Evolutionary conservation across 2,113 vertebrate genomes (phyloP).

Genomic region (Cranoglanis bouderius): DNA sequence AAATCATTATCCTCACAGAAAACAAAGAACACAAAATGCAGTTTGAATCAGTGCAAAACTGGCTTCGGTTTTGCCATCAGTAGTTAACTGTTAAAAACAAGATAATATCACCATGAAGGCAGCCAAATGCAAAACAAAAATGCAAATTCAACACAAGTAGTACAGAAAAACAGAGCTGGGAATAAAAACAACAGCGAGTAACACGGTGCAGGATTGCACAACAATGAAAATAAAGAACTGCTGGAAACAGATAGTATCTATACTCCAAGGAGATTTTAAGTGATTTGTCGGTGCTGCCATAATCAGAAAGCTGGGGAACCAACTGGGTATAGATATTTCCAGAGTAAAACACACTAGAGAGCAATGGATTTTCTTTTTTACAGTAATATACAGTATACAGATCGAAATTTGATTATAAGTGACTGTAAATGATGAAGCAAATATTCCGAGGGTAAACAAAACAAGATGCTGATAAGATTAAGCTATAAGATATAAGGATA

Average conservation of each 20-base stretch:
- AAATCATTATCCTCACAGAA: neutral
- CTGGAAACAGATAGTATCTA: neutral
- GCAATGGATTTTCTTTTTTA: neutral
- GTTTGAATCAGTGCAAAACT: neutral
- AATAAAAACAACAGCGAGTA: neutral
- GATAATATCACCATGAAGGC: neutral
- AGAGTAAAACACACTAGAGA: neutral
- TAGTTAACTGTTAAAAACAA: neutral
- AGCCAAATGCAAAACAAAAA: neutral
- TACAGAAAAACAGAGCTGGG: neutral
- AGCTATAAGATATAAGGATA: conserved; percentile 5
- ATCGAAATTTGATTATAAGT: neutral
- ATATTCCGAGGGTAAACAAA: neutral
- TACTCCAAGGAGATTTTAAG: neutral
- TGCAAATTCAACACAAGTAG: neutral
- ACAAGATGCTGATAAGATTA: neutral
- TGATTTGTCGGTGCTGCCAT: neutral
- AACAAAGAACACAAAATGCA: neutral
- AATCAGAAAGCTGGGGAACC: neutral
- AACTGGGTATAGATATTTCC: neutral
- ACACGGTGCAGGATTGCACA: neutral
- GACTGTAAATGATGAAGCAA: neutral
- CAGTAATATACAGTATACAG: neutral
- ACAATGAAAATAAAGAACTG: neutral
- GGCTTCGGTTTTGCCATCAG: neutral